Conservation (phyloP, 2,888 invertebrate genomes). For the Bombylius discolor region DNA sequence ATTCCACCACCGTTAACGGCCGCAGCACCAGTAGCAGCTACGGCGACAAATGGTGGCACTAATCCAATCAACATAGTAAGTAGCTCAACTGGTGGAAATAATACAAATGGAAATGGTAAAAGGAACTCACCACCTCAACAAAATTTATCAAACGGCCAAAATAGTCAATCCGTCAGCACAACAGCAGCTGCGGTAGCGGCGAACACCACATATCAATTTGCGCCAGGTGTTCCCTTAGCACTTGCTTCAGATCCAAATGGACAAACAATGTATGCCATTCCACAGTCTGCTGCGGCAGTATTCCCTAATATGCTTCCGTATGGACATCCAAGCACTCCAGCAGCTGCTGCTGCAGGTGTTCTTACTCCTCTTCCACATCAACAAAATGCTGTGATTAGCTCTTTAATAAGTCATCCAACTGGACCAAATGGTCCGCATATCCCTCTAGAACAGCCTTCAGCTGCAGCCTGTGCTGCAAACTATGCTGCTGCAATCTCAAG, state of each 20-base stretch:
- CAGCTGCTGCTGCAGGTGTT: conserved; percentile 20
- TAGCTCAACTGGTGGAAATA: neutral
- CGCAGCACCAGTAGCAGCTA: conserved; percentile 24
- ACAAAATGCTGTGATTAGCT: conserved; percentile 32
- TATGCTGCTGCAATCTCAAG: conserved; percentile 1
- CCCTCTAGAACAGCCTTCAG: conserved; percentile 5
- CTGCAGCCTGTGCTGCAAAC: neutral
- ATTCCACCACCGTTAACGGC: conserved; percentile 23
- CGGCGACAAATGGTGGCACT: conserved; percentile 13
- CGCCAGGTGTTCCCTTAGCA: conserved; percentile 18
- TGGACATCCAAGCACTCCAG: conserved; percentile 17
- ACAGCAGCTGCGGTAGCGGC: conserved; percentile 16
- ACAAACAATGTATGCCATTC: conserved; percentile 33
- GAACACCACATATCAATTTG: conserved; percentile 19
- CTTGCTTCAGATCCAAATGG: conserved; percentile 19
- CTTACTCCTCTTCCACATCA: conserved; percentile 23
- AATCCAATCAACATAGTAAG: conserved; percentile 14
- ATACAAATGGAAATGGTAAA: conserved; percentile 17
- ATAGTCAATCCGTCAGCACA: conserved; percentile 7
- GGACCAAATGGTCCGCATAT: conserved; percentile 15
- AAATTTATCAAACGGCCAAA: conserved; percentile 8
- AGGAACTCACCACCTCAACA: conserved; percentile 25
- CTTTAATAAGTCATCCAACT: conserved; percentile 16
- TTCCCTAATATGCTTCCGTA: conserved; percentile 36
- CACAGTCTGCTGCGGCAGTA: conserved; percentile 31